Conservation (phyloP, 2,888 invertebrate genomes). For the Operophtera brumata region DNA sequence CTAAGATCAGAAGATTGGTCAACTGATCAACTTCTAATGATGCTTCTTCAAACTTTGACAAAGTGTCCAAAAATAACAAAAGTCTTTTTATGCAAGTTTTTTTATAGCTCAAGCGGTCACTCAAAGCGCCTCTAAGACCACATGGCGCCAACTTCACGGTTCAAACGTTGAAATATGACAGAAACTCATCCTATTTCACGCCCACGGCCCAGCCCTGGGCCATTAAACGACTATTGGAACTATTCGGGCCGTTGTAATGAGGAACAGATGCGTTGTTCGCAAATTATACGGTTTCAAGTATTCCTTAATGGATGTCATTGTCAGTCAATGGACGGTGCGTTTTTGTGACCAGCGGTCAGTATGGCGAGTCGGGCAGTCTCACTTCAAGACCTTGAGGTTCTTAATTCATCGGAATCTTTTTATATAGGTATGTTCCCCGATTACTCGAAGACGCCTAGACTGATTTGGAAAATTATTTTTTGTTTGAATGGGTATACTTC, state of each 20-base stretch:
- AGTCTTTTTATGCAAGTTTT: neutral
- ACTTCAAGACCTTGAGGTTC: neutral
- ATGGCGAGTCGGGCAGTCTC: neutral
- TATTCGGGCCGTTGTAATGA: slow-evolving; percentile 25
- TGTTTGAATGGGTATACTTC: no score
- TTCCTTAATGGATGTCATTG: slow-evolving; percentile 5
- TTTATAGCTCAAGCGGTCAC: slow-evolving; percentile 30
- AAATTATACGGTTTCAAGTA: slow-evolving; percentile 23
- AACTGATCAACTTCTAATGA: no score
- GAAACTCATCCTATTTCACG: slow-evolving; percentile 60
- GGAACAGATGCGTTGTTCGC: slow-evolving; percentile 32
- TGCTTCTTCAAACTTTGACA: no score
- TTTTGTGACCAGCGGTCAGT: neutral
- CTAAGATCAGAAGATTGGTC: no score
- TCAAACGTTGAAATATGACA: slow-evolving; percentile 54
- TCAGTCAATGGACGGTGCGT: neutral
- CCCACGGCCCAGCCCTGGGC: slow-evolving; percentile 36
- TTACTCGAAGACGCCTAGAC: no score
- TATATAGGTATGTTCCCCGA: no score
- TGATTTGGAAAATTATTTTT: no score
- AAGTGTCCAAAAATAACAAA: no score
- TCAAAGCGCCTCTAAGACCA: slow-evolving; percentile 43
- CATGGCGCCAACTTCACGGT: slow-evolving; percentile 67
- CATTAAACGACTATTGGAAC: slow-evolving; percentile 35
- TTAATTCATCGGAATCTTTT: no score